Base-by-base conservation (phyloP, 1,140 invertebrate genomes). In the Formica exsecta region DNA sequence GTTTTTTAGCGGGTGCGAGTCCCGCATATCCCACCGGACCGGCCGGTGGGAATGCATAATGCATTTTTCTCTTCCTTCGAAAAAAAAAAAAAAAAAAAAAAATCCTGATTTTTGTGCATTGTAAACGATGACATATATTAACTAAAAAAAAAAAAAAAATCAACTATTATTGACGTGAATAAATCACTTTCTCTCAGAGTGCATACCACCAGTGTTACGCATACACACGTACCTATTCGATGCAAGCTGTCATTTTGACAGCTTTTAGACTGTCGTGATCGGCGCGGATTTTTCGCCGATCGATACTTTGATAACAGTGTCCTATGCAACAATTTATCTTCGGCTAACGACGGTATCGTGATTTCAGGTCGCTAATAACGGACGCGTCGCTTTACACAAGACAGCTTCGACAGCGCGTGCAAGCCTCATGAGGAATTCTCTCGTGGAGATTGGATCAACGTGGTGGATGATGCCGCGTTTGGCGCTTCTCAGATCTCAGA, bases 141-240 rank as follows among this genome's bases (percentile, higher is more conserved):
- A 81, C 77, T 71, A n/a, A n/a, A n/a, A n/a, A n/a, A n/a, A 16
- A 41, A 61, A 41, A 32, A 79, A 25, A 41, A n/a, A 51, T 19
- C 5, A 2, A 57, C 22, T 68, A 57, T 66, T 68, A n/a, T 38
- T 64, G 25, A 44, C 6, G 13, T 0, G 11, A n/a, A 38, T 77
- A 25, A 65, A 9, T 79, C 19, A 51, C 65, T 38, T 0, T 68
- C 9, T 61, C 0, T 9, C 1, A 22, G 25, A 6, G 22, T 13
- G n/a, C 1, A 44, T n/a, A 38, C n/a, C 29, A 68, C 2, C 32
- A 32, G 1, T 32, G 5, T 16, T 25, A 32, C 41, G 25, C 3
- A 44, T 19, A 44, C 41, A 32, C 3, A 77, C 59, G 19, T 65
- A 80, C 44, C 0, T 32, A 32, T 16, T 13, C 29, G 29, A 65